Evolutionary conservation across 1,140 invertebrate genomes (phyloP), one percentile per base, ranked within the genome.

Genomic region (Drosophila arawakana): DNA sequence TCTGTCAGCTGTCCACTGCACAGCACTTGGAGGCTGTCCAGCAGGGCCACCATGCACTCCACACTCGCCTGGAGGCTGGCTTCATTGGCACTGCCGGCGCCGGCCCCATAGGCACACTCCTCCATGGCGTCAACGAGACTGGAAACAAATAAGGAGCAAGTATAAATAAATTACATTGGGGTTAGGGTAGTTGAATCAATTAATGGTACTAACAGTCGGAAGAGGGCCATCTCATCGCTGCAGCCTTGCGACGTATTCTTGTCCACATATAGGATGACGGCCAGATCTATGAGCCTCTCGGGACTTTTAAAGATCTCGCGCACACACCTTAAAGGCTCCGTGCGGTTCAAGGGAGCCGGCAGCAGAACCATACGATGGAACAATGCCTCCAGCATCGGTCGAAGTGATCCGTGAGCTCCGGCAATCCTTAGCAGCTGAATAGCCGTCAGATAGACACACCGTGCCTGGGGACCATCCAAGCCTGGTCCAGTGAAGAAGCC

Each of bases 71-170:
- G 94, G 39, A 97, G 93, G 11, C 97, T 95, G 58, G 95, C 93
- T n/a, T 96, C 94, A 47, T 96, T 95, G 72, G 92, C 94, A 76
- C 95, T 95, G 44, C 95, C 95, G 41, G 94, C 94, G 25, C 94
- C 93, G 11, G 94, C 94, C 3, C 92, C 92, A 34, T 93, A 93
- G 0, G 94, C 94, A 80, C 95, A 96, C 92, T 99, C 97, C 93
- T 98, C 96, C 78, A 98, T 96, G 3, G 97, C 97, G 91, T 98
- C 97, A 94, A 98, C 97, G 71, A 97, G 95, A 68, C 97, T 98
- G 10, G 0, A 47, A 11, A 30, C 13, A 34, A 13, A 54, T 6
- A 3, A 30, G 15, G 9, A 13, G 8, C 6, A 10, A 0, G 9
- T 4, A 9, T 37, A 1, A 43, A 44, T 30, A 9, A 43, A 30